A percentile compares a stretch with the other conserved stretches of the same genome.
phyloP scores from a whole-genome alignment of 2,888 invertebrate species.

The Elmis aenea region DNA sequence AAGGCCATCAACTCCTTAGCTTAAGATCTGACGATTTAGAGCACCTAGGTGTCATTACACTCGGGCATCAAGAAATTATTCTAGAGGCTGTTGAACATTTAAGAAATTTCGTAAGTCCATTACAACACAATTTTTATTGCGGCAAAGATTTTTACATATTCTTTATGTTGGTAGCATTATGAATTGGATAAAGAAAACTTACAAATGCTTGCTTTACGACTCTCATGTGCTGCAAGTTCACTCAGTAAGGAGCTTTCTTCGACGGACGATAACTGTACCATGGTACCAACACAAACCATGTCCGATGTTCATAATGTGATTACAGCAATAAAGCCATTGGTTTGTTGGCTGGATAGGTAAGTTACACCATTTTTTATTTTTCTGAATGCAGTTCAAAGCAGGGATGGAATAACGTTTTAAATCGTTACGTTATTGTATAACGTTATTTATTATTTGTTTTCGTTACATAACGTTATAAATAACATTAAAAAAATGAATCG shows the following conservation, averaged over 20 bases:
- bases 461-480: too few relatives aligned
- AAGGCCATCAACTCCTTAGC: conserved; percentile 76
- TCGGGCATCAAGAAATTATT: conserved; percentile 92
- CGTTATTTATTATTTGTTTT: too few relatives aligned
- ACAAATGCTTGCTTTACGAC: conserved; percentile 78
- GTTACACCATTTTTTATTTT: conserved; percentile 14
- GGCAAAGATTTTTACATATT: conserved; percentile 2
- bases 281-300: conserved; percentile 73
- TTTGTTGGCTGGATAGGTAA: conserved; percentile 86
- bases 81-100: conserved; percentile 89
- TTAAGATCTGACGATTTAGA: conserved; percentile 85
- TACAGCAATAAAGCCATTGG: conserved; percentile 78
- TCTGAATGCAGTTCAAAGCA: conserved; percentile 1
- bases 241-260: conserved; percentile 65
- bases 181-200: conserved; percentile 88
- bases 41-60: conserved; percentile 74
- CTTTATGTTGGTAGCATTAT: conserved; percentile 63
- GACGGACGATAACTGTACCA: conserved; percentile 47
- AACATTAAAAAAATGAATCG: too few relatives aligned
- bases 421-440: too few relatives aligned
- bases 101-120: conserved; percentile 71
- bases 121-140: too few relatives aligned
- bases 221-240: conserved; percentile 78
- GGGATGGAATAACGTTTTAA: too few relatives aligned
- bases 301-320: conserved; percentile 83